Evolutionary conservation across 2,888 invertebrate genomes (phyloP).

Genomic region (Quadroppia sp.): DNA sequence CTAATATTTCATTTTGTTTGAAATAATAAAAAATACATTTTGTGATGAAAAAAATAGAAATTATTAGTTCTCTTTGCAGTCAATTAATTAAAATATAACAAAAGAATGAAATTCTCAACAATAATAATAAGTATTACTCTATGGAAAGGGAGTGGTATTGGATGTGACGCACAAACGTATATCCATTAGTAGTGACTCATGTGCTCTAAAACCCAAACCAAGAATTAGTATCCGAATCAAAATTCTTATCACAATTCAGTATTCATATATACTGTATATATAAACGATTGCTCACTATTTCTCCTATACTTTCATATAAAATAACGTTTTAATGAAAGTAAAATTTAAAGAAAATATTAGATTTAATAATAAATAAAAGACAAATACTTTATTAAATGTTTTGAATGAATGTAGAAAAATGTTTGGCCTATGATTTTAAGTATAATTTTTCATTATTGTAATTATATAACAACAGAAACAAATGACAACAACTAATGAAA

Average conservation of each 20-base stretch:
- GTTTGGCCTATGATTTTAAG: neutral
- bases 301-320: too few species aligned
- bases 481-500: neutral
- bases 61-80: constrained; percentile 2
- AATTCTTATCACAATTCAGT: neutral
- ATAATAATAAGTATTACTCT: neutral
- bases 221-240: neutral
- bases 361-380: too few species aligned
- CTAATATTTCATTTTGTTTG: constrained; percentile 26
- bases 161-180: constrained; percentile 19
- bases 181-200: constrained; percentile 12
- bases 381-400: too few species aligned
- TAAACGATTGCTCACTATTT: too few species aligned
- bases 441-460: neutral
- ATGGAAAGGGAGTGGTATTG: constrained; percentile 25
- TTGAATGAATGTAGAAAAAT: too few species aligned
- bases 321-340: too few species aligned
- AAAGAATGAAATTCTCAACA: constrained; percentile 9
- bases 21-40: constrained; percentile 11
- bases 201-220: neutral
- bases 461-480: neutral
- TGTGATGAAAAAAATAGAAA: constrained; percentile 5
- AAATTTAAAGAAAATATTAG: too few species aligned
- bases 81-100: constrained; percentile 25
- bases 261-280: too few species aligned